Percentiles rank a stretch among this genome's conserved stretches.
These are phyloP conservation scores for Diogma glabrata DNA, from an alignment of 2,888 invertebrate species.

Conservation along the genomic window DNA sequence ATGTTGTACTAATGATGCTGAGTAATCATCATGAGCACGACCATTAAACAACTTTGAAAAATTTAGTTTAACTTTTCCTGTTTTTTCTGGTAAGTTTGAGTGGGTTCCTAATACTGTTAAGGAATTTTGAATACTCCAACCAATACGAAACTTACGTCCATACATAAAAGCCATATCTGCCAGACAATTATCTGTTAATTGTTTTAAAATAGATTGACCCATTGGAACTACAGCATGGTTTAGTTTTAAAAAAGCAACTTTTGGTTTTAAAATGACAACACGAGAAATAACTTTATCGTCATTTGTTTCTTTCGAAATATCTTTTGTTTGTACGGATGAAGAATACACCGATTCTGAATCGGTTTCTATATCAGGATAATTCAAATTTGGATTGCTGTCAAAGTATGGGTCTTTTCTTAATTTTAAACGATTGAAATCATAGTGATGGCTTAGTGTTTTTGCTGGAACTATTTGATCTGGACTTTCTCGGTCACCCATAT, in stretches of 20 bases:
- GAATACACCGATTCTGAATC: too few species aligned
- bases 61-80: conserved; percentile 17
- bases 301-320: background rate
- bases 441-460: conserved; percentile 9
- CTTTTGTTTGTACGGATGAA: background rate
- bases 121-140: conserved; percentile 59
- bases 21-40: conserved; percentile 26
- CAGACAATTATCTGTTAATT: conserved; percentile 34
- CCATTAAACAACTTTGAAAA: conserved; percentile 22
- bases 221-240: conserved; percentile 35
- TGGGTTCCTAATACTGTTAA: conserved; percentile 42
- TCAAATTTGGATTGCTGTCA: background rate
- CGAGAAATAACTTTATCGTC: background rate
- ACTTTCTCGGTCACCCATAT: conserved; percentile 18
- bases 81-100: conserved; percentile 19
- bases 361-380: background rate
- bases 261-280: conserved; percentile 33
- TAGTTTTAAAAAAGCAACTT: conserved; percentile 35
- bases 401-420: background rate
- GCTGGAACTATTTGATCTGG: conserved; percentile 22
- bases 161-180: conserved; percentile 47
- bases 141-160: conserved; percentile 55
- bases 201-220: conserved; percentile 26
- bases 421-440: background rate
- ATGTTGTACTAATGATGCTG: conserved; percentile 26